These are phyloP conservation scores for Ptilorrhoa leucosticta DNA, from an alignment of 2,113 vertebrate genomes.

Conservation along the genomic window DNA sequence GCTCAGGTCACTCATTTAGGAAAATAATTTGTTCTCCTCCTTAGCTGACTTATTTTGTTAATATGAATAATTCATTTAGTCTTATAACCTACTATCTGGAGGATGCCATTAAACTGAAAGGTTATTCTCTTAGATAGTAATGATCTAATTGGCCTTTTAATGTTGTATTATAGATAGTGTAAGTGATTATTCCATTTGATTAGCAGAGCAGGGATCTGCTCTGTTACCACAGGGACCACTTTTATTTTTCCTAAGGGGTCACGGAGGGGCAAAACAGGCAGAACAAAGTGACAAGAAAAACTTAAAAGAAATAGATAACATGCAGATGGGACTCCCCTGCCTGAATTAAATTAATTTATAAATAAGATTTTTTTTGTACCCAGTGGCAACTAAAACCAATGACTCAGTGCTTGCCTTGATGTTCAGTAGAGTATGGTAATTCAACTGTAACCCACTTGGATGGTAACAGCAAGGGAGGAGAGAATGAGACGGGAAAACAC, in stretches of 20 bases:
- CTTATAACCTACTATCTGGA: not conserved
- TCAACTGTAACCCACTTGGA: not conserved
- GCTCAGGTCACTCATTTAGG: not conserved
- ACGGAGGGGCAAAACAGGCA: not conserved
- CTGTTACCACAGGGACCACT: not conserved
- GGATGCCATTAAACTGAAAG: not conserved
- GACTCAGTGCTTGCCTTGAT: slow-evolving; percentile 6
- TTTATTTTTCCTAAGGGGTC: not conserved
- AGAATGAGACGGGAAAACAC: not conserved
- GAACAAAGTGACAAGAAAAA: not conserved
- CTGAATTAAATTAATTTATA: not conserved
- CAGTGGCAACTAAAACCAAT: not conserved
- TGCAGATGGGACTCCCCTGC: not conserved
- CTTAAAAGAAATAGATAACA: not conserved
- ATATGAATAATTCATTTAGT: not conserved
- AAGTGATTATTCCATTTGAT: not conserved
- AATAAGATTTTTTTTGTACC: not conserved
- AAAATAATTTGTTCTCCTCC: not conserved
- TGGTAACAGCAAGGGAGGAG: not conserved
- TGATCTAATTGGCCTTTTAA: not conserved
- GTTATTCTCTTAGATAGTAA: not conserved
- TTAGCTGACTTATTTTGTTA: not conserved
- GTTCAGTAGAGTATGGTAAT: not conserved
- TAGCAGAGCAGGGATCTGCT: not conserved
- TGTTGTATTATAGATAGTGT: not conserved